Evolutionary conservation across 2,888 invertebrate species (phyloP).

Genomic region (Catonia carolina): DNA sequence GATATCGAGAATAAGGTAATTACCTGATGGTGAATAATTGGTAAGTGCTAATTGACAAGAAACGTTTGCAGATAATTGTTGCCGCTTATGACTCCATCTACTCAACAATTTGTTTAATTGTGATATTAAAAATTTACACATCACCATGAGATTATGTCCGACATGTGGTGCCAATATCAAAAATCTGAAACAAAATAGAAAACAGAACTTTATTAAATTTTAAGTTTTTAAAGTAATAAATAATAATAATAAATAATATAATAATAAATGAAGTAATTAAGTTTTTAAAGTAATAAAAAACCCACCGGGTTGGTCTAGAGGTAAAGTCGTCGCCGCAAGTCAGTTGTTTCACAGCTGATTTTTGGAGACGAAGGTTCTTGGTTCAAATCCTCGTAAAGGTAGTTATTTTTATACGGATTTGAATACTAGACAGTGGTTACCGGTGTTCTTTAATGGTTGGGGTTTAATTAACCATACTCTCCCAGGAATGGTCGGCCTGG

Average conservation of each 20-base stretch:
- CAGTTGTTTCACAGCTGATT: too few species aligned
- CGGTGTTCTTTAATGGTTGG: too few species aligned
- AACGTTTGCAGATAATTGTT: slow-evolving; percentile 48
- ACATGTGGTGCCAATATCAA: slow-evolving; percentile 63
- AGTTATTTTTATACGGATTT: too few species aligned
- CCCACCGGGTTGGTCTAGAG: too few species aligned
- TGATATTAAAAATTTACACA: slow-evolving; percentile 55
- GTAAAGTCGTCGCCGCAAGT: too few species aligned
- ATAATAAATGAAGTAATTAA: slow-evolving; percentile 10
- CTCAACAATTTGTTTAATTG: slow-evolving; percentile 42
- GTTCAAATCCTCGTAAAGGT: too few species aligned
- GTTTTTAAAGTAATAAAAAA: background rate
- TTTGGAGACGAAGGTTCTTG: too few species aligned
- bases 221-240: slow-evolving; percentile 7
- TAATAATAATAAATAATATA: background rate
- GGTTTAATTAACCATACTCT: too few species aligned
- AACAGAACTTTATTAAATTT: slow-evolving; percentile 1
- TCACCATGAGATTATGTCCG: slow-evolving; percentile 54
- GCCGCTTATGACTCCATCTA: slow-evolving; percentile 27
- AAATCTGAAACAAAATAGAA: slow-evolving; percentile 47
- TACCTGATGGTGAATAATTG: slow-evolving; percentile 51
- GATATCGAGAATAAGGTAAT: too few species aligned
- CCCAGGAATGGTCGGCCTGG: too few species aligned
- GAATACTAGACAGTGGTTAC: too few species aligned
- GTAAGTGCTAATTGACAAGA: slow-evolving; percentile 60